Evolutionary conservation across 2,797 vertebrate genomes (phyloP), one percentile per base, ranked within the genome.

Genomic region (Ispidina picta): DNA sequence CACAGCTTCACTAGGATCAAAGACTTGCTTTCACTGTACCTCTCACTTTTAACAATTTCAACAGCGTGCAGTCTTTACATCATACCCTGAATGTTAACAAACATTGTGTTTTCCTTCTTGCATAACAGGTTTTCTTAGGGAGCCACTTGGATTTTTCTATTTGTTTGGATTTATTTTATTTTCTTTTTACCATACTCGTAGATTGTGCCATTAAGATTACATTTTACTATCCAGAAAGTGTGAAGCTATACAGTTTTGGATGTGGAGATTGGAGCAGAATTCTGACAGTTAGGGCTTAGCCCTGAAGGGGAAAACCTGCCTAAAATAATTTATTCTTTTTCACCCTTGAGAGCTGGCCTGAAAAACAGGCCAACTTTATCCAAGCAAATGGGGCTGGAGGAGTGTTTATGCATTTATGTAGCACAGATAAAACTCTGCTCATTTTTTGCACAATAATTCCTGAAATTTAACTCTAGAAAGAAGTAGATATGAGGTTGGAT

Each of bases 281-380:
- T 77, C 51, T 85, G 10, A 70, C 49, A 49, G 65, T 43, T 43
- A 58, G 58, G 80, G 65, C 69, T 91, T 48, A 80, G 62, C 76
- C 46, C 84, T 65, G 69, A 77, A 77, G 83, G 92, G 60, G 58
- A 85, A 69, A 93, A 87, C 72, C 75, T 93, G 84, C 54, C 70
- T 74, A 15, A 71, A 83, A 83, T 71, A 39, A 82, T 89, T 86
- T 86, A 62, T 83, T 88, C 31, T 71, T 77, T 52, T 66, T 73
- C 37, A 73, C 83, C 64, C 87, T 79, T 83, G 87, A 86, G 84
- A 93, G 41, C 82, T 85, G 82, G 55, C 75, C 87, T 95, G 78
- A 10, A 92, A 95, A 92, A 3, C 52, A 82, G 72, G 60, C 39
- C 49, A 81, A 15, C 37, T 43, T 75, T 33, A 49, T 29, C 41